phyloP scores from a whole-genome alignment of 30 jellyfish, hydroid and myxozoan species.

The Chrysaora quinquecirrha region DNA sequence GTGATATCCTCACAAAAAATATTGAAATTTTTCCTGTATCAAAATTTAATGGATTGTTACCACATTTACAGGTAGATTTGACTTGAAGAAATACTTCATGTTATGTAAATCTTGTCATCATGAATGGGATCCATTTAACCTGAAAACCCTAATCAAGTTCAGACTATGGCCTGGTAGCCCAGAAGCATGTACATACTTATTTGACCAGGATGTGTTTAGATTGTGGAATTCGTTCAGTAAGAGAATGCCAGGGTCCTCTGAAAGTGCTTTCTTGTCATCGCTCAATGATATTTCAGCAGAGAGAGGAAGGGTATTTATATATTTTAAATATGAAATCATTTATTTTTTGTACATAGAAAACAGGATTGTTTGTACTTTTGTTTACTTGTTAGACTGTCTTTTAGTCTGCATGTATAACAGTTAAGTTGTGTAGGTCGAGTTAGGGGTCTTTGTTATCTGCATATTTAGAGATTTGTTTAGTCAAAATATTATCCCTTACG shows the following conservation, averaged over 20 bases:
- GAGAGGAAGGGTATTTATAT: not conserved
- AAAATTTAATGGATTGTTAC: not conserved
- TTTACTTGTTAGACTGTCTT: not conserved
- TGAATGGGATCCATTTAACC: not conserved
- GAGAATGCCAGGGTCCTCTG: not conserved
- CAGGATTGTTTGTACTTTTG: not conserved
- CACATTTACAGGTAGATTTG: not conserved
- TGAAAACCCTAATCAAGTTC: not conserved
- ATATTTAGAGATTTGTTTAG: not conserved
- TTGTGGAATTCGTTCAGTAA: not conserved
- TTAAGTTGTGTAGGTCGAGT: not conserved
- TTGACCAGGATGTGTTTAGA: not conserved
- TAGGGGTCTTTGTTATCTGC: not conserved
- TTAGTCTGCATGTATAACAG: not conserved
- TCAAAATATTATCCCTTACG: not conserved
- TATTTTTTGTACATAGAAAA: not conserved
- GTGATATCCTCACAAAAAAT: not conserved
- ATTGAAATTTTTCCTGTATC: no score
- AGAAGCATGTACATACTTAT: not conserved
- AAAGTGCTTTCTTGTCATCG: not conserved
- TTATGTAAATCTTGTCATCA: not conserved
- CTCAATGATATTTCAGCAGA: not conserved
- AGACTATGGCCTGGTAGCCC: not conserved
- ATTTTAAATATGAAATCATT: not conserved
- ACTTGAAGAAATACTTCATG: not conserved